phyloP scores from a whole-genome alignment of 2,888 invertebrate species.

The Sympetrum striolatum region DNA sequence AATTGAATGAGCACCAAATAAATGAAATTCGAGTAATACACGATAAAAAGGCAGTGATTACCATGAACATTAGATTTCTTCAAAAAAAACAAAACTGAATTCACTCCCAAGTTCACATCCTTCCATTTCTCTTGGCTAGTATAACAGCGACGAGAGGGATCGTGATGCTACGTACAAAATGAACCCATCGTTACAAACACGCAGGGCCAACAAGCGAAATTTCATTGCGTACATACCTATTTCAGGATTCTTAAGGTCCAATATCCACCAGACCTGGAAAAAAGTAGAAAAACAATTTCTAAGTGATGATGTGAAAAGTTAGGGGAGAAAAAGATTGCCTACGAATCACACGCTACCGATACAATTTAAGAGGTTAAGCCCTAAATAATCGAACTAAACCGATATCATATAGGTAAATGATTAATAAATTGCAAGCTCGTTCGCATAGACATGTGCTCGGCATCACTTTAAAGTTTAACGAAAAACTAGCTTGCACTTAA shows the following conservation, averaged over 20 bases:
- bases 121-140: too few species aligned
- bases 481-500: neutral
- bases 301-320: neutral
- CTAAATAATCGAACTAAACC: neutral
- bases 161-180: too few species aligned
- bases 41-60: too few species aligned
- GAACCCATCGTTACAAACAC: too few species aligned
- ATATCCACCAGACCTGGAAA: constrained; percentile 13
- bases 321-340: neutral
- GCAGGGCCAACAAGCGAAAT: neutral
- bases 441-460: constrained; percentile 11
- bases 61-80: too few species aligned
- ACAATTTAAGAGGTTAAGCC: neutral
- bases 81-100: too few species aligned
- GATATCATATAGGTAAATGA: neutral
- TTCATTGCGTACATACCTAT: constrained; percentile 11
- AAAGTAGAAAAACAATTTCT: neutral
- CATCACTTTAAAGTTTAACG: neutral
- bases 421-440: neutral
- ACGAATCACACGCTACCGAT: neutral
- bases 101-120: too few species aligned
- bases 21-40: too few species aligned
- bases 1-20: too few species aligned
- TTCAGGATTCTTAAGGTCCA: constrained; percentile 4
- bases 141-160: too few species aligned